Evolutionary conservation across 2,888 invertebrate species (phyloP), one percentile per base, ranked within the genome.

Genomic region (Therioaphis trifolii): DNA sequence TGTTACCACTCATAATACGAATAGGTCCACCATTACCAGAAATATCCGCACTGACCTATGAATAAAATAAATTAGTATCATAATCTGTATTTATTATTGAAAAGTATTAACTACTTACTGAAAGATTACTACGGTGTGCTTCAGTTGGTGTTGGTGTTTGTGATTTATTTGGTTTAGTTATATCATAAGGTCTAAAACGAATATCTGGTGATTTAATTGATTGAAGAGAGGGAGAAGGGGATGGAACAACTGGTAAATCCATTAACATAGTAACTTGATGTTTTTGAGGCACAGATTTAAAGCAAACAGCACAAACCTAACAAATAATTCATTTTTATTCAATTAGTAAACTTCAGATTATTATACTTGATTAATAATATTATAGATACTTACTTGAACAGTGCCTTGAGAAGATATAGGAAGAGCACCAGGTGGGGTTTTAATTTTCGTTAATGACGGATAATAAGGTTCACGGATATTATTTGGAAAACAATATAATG

Each of bases 331-430:
- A 85, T 69, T 82, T 77, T 21, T 18, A 46, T 35, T 55, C n/a
- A 61, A 85, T 78, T 18, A 61, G 72, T 71, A 69, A 78, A 27
- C 43, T 69, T 35, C 35, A 49, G 63, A 49, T n/a, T 27, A 75
- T 52, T 43, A 21, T 14, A 66, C 0, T 52, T 72, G 7, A 35
- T 35, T 35, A 7, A 35, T 35, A 11, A 61, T 40, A 52, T 0
- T 11, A 14, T 11, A 21, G 12, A 49, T 79, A 63, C 61, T 78
- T 84, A 86, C 86, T 85, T 87, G 87, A 29, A 86, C 85, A 84
- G 86, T 89, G 89, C 95, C 96, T 90, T 96, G 94, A 85, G 95
- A 94, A 89, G 95, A 95, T 87, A 97, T 94, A 58, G 96, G 95
- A 89, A 95, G 94, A 87, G 96, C 94, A 87, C 96, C 96, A 78